These are phyloP conservation scores for Subacronicta megacephala DNA, from an alignment of 2,888 invertebrate species.

Conservation along the genomic window DNA sequence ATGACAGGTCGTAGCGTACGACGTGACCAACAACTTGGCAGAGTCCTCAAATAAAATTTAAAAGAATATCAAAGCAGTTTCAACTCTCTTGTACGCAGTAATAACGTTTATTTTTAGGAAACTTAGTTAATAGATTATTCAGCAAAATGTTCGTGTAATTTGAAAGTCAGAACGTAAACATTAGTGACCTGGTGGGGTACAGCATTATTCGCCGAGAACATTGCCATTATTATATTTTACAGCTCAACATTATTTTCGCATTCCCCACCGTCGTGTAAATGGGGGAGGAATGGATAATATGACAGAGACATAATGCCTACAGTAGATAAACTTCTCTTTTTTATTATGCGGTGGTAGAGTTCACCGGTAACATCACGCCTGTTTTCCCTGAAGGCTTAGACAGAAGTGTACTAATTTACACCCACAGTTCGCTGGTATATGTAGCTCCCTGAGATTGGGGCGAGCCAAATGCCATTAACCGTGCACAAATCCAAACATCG, in stretches of 20 bases:
- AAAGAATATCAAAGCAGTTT: neutral
- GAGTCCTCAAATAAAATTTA: neutral
- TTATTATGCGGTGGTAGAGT: no score
- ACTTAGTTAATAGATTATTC: constrained; percentile 20
- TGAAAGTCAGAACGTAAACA: constrained; percentile 38
- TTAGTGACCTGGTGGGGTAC: constrained; percentile 17
- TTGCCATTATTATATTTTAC: constrained; percentile 13
- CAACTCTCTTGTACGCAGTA: neutral
- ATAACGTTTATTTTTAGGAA: constrained; percentile 8
- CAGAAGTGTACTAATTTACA: no score
- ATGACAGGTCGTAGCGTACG: no score
- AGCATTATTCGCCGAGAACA: constrained; percentile 14
- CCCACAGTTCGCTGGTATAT: no score
- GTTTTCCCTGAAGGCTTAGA: no score
- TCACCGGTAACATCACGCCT: no score
- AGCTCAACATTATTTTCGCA: constrained; percentile 3
- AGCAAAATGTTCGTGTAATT: constrained; percentile 19
- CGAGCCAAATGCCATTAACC: no score
- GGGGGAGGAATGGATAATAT: neutral
- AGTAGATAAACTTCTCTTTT: no score
- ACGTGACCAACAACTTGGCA: no score
- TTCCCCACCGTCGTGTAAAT: neutral
- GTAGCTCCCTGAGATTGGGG: no score
- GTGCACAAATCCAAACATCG: no score
- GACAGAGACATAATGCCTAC: no score